Evolutionary conservation across 1,140 invertebrate species (phyloP).

Genomic region (Monochamus saltuarius): DNA sequence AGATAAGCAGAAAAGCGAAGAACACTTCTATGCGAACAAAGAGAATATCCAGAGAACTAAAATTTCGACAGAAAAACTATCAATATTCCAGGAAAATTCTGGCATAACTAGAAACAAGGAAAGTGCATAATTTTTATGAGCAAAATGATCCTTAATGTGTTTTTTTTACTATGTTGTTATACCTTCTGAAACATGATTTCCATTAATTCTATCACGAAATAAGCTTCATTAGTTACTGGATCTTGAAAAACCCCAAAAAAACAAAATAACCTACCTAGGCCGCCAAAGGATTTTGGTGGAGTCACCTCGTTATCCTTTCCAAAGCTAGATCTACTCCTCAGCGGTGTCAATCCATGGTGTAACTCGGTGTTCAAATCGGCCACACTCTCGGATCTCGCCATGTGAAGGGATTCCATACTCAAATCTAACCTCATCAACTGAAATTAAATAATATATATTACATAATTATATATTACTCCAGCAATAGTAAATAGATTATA

Average conservation of each 20-base stretch:
- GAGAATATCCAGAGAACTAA: no score
- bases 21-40: no score
- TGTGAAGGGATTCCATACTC: conserved; percentile 72
- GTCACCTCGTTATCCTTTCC: conserved; percentile 57
- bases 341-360: conserved; percentile 38
- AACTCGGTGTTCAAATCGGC: conserved; percentile 71
- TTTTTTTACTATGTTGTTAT: no score
- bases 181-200: no score
- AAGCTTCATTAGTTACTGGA: no score
- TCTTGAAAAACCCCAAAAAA: background rate
- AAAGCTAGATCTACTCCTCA: conserved; percentile 52
- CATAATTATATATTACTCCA: conserved; percentile 2
- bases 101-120: no score
- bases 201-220: no score
- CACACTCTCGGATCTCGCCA: conserved; percentile 78
- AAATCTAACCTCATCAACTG: conserved; percentile 69
- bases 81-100: no score
- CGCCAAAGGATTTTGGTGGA: conserved; percentile 74
- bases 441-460: conserved; percentile 3
- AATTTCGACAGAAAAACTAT: no score
- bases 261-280: conserved; percentile 65
- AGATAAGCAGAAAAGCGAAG: no score
- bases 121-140: no score
- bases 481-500: conserved; percentile 7
- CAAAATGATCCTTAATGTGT: no score